phyloP scores from a whole-genome alignment of 2,888 invertebrate genomes.

The Ellobium chinense region DNA sequence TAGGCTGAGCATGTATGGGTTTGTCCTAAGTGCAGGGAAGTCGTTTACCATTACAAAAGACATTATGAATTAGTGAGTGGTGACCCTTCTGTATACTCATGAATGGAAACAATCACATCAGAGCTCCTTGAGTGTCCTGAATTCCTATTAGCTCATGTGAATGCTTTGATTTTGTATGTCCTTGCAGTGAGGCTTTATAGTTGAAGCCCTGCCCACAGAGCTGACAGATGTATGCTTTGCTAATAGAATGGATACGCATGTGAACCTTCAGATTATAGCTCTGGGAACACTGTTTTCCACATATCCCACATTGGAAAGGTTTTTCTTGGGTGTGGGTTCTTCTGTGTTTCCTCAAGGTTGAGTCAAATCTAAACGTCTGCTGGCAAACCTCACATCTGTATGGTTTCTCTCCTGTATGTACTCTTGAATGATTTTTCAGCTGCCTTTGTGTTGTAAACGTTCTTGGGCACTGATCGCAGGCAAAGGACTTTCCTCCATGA shows the following conservation, averaged over 20 bases:
- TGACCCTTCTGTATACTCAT: too few relatives aligned
- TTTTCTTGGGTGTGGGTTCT: background rate
- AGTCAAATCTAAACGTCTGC: background rate
- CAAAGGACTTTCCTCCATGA: background rate
- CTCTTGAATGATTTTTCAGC: background rate
- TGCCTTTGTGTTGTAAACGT: background rate
- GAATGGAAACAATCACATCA: too few relatives aligned
- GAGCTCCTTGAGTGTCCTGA: too few relatives aligned
- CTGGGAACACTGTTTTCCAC: background rate
- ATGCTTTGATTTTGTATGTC: conserved; percentile 1
- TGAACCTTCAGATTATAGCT: conserved; percentile 6
- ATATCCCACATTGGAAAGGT: background rate
- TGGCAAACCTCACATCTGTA: background rate
- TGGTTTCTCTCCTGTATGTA: background rate
- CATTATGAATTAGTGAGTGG: too few relatives aligned
- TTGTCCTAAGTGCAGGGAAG: too few relatives aligned
- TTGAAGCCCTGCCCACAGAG: background rate
- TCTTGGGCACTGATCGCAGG: background rate
- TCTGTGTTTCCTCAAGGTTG: background rate
- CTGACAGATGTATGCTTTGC: background rate
- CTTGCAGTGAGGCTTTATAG: background rate
- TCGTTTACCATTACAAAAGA: too few relatives aligned
- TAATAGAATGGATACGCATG: conserved; percentile 4
- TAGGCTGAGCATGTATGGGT: too few relatives aligned
- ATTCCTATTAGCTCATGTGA: too few relatives aligned